A percentile compares a stretch with the other conserved stretches of the same genome.
These are phyloP conservation scores for Tenodera sinensis DNA, from an alignment of 2,888 invertebrate species.

Conservation along the genomic window DNA sequence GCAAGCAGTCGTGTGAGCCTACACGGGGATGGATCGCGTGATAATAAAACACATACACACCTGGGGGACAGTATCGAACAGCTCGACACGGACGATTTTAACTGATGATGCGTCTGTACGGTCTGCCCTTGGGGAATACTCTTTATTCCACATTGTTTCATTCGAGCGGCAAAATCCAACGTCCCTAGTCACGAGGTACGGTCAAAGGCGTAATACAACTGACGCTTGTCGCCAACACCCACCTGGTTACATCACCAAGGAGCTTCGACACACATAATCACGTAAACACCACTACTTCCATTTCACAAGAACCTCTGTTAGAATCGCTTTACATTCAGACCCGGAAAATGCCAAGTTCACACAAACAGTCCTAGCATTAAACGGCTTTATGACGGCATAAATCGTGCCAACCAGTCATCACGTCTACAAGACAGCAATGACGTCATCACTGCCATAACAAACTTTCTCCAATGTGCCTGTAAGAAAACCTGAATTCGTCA, in stretches of 20 bases:
- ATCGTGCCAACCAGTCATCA: no score
- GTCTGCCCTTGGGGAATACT: slow-evolving; percentile 15
- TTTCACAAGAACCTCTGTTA: no score
- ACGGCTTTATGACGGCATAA: no score
- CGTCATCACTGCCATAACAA: no score
- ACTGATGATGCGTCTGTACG: slow-evolving; percentile 14
- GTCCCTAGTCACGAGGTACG: background rate
- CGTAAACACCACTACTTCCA: no score
- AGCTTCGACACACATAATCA: background rate
- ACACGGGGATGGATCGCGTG: background rate
- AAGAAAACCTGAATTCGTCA: no score
- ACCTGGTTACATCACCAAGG: background rate
- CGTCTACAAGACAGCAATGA: no score
- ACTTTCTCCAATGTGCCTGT: no score
- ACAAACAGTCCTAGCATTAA: no score
- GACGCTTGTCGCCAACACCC: background rate
- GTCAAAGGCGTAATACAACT: background rate
- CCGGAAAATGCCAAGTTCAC: no score
- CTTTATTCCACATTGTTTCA: slow-evolving; percentile 19
- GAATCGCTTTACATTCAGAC: no score
- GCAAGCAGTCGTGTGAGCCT: background rate
- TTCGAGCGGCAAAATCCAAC: background rate
- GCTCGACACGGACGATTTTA: slow-evolving; percentile 22
- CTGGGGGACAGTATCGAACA: background rate
- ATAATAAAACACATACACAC: background rate